These are phyloP conservation scores for Dendrophyllia cribrosa DNA, from an alignment of 64 coral and sea anemone species.

Conservation along the genomic window DNA sequence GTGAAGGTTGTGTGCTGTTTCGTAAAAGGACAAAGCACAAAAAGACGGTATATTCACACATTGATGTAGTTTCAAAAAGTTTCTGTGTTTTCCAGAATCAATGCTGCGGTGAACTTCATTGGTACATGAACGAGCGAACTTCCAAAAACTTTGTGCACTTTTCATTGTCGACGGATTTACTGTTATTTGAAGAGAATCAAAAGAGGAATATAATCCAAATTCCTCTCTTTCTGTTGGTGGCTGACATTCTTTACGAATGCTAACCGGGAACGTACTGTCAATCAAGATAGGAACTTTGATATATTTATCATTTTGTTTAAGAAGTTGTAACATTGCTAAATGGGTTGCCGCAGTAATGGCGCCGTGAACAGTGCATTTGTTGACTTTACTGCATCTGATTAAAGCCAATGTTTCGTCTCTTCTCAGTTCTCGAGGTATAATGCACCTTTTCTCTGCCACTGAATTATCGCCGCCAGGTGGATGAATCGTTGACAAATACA, in stretches of 20 bases:
- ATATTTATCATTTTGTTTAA: neutral
- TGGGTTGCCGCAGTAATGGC: constrained; percentile 49
- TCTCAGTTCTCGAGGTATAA: neutral
- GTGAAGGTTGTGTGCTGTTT: too few relatives aligned
- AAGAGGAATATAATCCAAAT: constrained; percentile 64
- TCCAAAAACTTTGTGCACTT: constrained; percentile 49
- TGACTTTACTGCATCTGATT: constrained; percentile 13
- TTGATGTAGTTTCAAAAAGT: neutral
- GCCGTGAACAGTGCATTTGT: constrained; percentile 57
- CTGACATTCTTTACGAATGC: constrained; percentile 39
- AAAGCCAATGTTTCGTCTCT: constrained; percentile 36
- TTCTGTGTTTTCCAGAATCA: neutral
- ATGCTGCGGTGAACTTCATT: neutral
- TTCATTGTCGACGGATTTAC: neutral
- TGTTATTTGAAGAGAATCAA: constrained; percentile 1
- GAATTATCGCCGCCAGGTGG: neutral
- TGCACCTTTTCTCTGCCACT: neutral
- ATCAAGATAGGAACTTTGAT: neutral
- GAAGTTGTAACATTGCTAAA: neutral
- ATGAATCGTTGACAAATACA: constrained; percentile 38
- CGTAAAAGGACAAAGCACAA: too few relatives aligned
- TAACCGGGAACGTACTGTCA: constrained; percentile 12
- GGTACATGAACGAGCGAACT: constrained; percentile 58
- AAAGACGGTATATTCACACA: too few relatives aligned
- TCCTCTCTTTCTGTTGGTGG: constrained; percentile 56